phyloP scores from a whole-genome alignment of 2,888 invertebrate genomes.

The Drosophila atroscutellata region DNA sequence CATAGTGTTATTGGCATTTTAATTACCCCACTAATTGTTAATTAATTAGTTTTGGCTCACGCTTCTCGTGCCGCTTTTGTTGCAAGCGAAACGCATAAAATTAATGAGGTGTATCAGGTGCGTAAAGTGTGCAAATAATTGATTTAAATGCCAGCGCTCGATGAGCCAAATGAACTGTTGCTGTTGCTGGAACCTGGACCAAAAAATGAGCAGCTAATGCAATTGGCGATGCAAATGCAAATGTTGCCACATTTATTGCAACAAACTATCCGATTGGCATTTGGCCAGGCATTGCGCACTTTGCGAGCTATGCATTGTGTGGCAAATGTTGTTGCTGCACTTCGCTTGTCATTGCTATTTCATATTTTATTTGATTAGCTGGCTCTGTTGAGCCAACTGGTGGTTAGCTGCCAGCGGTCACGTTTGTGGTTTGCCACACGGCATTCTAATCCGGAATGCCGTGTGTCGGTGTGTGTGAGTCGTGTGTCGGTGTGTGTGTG shows the following conservation, averaged over 20 bases:
- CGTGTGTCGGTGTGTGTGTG: background rate
- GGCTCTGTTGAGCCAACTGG: constrained; percentile 14
- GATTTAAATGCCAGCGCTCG: constrained; percentile 30
- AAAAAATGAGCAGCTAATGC: constrained; percentile 12
- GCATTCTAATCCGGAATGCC: constrained; percentile 11
- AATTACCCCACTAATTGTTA: constrained; percentile 47
- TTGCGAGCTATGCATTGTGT: constrained; percentile 11
- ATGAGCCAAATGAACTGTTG: constrained; percentile 6
- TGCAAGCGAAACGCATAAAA: constrained; percentile 15
- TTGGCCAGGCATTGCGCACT: constrained; percentile 26
- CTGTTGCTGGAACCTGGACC: background rate
- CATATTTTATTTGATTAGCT: constrained; percentile 61
- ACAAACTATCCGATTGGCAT: constrained; percentile 20
- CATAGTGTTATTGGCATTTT: constrained; percentile 18
- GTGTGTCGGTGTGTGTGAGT: background rate
- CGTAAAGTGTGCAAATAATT: constrained; percentile 35
- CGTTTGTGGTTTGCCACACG: constrained; percentile 37
- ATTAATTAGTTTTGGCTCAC: constrained; percentile 44
- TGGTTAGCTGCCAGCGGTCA: constrained; percentile 24
- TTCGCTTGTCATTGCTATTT: constrained; percentile 22
- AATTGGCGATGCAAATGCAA: constrained; percentile 29
- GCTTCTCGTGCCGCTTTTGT: constrained; percentile 1
- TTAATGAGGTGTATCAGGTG: constrained; percentile 54
- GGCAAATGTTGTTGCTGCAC: constrained; percentile 11
- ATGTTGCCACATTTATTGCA: constrained; percentile 25